Percentiles rank a stretch among this genome's conserved stretches.
phyloP scores from a whole-genome alignment of 2,888 invertebrate genomes.

The Heliconius hortense region DNA sequence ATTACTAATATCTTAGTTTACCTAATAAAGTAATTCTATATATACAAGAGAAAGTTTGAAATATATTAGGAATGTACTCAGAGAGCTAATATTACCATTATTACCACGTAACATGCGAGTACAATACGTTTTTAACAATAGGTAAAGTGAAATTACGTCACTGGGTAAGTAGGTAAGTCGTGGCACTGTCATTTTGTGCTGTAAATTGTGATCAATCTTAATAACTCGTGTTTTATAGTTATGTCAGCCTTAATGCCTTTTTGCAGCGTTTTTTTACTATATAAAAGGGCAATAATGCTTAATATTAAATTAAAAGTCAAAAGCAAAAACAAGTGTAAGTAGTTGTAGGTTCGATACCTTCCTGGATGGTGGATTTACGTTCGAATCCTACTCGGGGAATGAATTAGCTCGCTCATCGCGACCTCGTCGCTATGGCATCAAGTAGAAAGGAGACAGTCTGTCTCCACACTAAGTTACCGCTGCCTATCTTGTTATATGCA shows the following conservation, averaged over 20 bases:
- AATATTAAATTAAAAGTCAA: too few relatives aligned
- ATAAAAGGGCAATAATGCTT: too few relatives aligned
- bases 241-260: background rate
- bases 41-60: background rate
- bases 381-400: too few relatives aligned
- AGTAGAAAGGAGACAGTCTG: too few relatives aligned
- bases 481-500: too few relatives aligned
- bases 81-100: conserved; percentile 5
- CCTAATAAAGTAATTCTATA: background rate
- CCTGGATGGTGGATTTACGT: too few relatives aligned
- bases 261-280: background rate
- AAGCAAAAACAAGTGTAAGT: too few relatives aligned
- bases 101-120: conserved; percentile 4
- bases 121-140: conserved; percentile 4
- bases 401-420: too few relatives aligned
- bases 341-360: too few relatives aligned
- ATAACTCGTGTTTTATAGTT: background rate
- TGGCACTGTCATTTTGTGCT: conserved; percentile 16
- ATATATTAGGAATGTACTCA: background rate
- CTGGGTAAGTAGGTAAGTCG: conserved; percentile 2
- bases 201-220: background rate
- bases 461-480: too few relatives aligned
- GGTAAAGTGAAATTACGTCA: conserved; percentile 8
- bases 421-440: too few relatives aligned
- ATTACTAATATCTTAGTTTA: too few relatives aligned